Evolutionary conservation across 2,113 vertebrate species (phyloP).

Genomic region (Hippocampus mohnikei): DNA sequence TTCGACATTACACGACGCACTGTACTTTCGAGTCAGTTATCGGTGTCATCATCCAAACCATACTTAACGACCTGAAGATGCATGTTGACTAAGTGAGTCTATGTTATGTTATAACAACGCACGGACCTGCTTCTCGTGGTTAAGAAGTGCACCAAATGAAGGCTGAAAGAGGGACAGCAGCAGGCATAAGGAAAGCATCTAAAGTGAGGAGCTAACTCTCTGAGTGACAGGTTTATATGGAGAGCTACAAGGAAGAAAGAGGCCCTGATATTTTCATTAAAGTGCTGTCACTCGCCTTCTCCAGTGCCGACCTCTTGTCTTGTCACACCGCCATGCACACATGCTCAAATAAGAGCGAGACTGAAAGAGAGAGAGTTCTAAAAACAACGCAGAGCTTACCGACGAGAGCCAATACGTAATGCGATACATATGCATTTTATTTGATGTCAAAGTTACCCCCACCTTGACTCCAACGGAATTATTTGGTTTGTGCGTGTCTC

Average conservation of each 20-base stretch:
- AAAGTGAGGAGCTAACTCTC: constrained; percentile 23
- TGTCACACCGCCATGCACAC: constrained; percentile 21
- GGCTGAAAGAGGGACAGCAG: constrained; percentile 17
- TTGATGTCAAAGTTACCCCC: neutral
- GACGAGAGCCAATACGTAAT: constrained; percentile 6
- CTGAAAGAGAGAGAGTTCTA: constrained; percentile 6
- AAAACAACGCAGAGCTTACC: neutral
- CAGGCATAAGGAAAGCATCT: constrained; percentile 27
- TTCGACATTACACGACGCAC: neutral
- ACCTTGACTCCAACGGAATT: neutral
- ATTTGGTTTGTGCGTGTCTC: neutral
- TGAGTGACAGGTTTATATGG: constrained; percentile 27
- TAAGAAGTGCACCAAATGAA: constrained; percentile 16
- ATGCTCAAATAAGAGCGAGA: constrained; percentile 26
- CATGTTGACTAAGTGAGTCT: neutral
- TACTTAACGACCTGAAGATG: neutral
- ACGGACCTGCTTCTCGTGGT: constrained; percentile 21
- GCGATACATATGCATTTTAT: neutral
- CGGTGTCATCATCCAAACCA: neutral
- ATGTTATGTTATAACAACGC: constrained; percentile 9
- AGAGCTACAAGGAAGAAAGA: constrained; percentile 26
- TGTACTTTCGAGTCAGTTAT: neutral
- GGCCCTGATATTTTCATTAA: constrained; percentile 57
- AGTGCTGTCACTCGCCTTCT: constrained; percentile 40
- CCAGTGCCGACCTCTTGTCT: constrained; percentile 15